Base-by-base conservation (phyloP, 1,140 invertebrate species). In the Drosophila sturtevanti region DNA sequence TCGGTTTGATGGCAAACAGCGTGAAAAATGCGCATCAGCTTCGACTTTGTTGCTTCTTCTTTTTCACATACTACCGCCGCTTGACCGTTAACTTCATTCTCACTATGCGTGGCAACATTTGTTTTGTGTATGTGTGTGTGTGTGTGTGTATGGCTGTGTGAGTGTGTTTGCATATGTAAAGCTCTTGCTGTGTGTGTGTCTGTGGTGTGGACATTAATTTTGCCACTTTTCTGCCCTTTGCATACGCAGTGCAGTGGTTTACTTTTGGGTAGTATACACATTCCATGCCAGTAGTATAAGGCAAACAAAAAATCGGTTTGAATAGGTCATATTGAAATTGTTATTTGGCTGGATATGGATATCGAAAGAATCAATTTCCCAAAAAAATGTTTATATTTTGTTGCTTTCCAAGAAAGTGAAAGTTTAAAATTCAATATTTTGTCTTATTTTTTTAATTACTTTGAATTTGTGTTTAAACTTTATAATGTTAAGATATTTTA, bases 161-260 rank as follows among this genome's bases (percentile, higher is more conserved):
- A 63, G 38, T 34, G 54, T 60, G 55, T 27, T 38, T 70, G 59
- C 68, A 61, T 64, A 37, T 31, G 59, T 37, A 6, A n/a, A n/a
- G n/a, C n/a, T n/a, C n/a, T n/a, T n/a, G n/a, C n/a, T 31, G 31
- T 70, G 59, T 72, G 64, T 64, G 44, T 31, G 59, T 37, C 7
- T 63, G 51, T 79, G 64, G 62, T 79, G 64, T 77, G 72, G 64
- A 56, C 73, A 79, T 79, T 79, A 76, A 77, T 79, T 68, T 79
- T 79, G 68, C 72, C 75, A 77, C 68, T 77, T 77, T 77, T 68
- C 61, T 55, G 74, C 64, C 59, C 63, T 68, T 77, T 72, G 61
- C 68, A 75, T 56, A 60, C 63, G 76, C 76, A 71, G 34, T 66
- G 67, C 63, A 75, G 38, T 64, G 63, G 63, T 68, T 71, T 72